Conservation (phyloP, 2,888 invertebrate genomes). For the Plagodis dolabraria region DNA sequence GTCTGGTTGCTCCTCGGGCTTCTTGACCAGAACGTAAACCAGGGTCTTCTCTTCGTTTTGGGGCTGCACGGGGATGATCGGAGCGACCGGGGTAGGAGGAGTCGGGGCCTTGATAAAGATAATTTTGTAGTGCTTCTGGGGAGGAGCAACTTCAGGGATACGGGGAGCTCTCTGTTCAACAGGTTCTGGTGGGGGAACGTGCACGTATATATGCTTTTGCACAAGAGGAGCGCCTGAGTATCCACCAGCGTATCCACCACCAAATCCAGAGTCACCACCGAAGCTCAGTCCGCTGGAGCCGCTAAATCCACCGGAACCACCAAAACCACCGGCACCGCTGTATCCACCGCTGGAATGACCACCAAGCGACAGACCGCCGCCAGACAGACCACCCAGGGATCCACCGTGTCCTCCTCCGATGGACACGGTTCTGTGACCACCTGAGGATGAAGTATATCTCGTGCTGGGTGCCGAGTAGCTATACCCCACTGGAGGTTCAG, state of each 20-base stretch:
- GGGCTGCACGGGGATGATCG: slow-evolving; percentile 91
- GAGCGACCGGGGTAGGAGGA: slow-evolving; percentile 92
- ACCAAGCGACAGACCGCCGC: slow-evolving; percentile 55
- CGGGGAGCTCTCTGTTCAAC: slow-evolving; percentile 88
- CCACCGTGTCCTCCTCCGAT: slow-evolving; percentile 50
- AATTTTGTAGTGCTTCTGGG: slow-evolving; percentile 96
- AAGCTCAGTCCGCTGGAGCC: slow-evolving; percentile 56
- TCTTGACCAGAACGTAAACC: slow-evolving; percentile 95
- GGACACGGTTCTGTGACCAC: slow-evolving; percentile 55
- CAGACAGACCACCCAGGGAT: slow-evolving; percentile 47
- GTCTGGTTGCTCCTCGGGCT: slow-evolving; percentile 93
- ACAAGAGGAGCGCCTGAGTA: slow-evolving; percentile 86
- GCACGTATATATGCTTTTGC: slow-evolving; percentile 95
- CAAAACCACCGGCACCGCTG: slow-evolving; percentile 46
- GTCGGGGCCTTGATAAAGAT: slow-evolving; percentile 97
- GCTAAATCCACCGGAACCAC: slow-evolving; percentile 46
- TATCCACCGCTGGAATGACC: slow-evolving; percentile 51
- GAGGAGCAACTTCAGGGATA: slow-evolving; percentile 87
- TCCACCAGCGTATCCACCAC: slow-evolving; percentile 74
- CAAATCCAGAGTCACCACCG: slow-evolving; percentile 67
- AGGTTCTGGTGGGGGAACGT: slow-evolving; percentile 95
- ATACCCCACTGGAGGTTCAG: slow-evolving; percentile 81
- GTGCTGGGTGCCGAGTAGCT: slow-evolving; percentile 72
- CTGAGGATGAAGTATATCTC: slow-evolving; percentile 58
- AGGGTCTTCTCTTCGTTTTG: slow-evolving; percentile 95